Percentiles rank a stretch among this genome's conserved stretches.
These are phyloP conservation scores for Egretta garzetta DNA, from an alignment of 2,113 vertebrate genomes.

Conservation along the genomic window DNA sequence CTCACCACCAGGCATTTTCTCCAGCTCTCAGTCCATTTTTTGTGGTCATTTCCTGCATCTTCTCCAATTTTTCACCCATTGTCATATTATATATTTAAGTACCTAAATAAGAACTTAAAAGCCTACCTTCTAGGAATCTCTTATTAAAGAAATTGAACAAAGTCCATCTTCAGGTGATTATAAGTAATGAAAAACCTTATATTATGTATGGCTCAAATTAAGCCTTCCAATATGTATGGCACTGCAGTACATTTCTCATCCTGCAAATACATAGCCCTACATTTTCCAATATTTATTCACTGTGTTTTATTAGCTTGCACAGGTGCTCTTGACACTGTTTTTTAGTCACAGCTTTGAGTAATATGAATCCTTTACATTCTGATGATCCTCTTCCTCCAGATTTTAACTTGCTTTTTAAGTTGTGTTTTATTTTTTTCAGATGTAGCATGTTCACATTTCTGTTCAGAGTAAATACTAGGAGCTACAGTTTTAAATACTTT, in stretches of 20 bases:
- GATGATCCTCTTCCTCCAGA: background rate
- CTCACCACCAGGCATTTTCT: background rate
- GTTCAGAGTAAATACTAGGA: background rate
- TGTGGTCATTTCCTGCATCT: background rate
- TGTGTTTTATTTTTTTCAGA: background rate
- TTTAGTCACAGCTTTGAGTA: background rate
- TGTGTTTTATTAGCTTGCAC: background rate
- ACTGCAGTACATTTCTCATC: background rate
- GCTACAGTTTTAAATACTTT: background rate
- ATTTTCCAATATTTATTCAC: background rate
- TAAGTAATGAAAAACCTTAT: background rate
- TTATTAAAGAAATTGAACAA: background rate
- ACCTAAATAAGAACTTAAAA: background rate
- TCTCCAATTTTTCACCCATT: background rate
- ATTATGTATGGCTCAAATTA: background rate
- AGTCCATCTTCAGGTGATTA: background rate
- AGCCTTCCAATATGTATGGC: background rate
- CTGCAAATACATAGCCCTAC: background rate
- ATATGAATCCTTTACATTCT: background rate
- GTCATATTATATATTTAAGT: background rate
- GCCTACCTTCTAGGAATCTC: background rate
- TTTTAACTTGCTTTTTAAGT: background rate
- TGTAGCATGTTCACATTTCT: background rate
- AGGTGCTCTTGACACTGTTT: background rate
- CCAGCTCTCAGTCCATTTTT: accelerated